These are phyloP conservation scores for Eupeodes corollae DNA, from an alignment of 1,140 invertebrate species.

Conservation along the genomic window DNA sequence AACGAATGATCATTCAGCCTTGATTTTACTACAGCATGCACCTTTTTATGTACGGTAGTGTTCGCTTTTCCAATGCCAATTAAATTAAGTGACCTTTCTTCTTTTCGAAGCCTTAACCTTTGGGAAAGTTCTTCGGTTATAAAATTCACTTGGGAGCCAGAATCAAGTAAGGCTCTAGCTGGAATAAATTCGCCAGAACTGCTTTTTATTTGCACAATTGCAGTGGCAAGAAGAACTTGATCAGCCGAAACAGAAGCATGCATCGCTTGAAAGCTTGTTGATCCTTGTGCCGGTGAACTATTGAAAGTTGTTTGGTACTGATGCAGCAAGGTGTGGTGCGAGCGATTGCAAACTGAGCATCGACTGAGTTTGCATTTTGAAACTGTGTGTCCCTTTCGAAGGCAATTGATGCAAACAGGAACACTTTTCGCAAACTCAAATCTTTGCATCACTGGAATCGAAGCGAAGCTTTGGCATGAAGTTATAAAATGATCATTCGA, in stretches of 20 bases:
- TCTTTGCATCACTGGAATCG: background rate
- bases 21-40: background rate
- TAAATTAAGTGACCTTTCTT: background rate
- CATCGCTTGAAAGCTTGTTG: background rate
- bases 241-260: background rate
- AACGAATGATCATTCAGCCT: background rate
- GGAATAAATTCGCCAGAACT: background rate
- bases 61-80: conserved; percentile 1
- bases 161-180: conserved; percentile 7
- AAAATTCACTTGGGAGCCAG: conserved; percentile 3
- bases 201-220: background rate
- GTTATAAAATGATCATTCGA: background rate
- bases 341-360: conserved; percentile 1
- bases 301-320: background rate
- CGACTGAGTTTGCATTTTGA: background rate
- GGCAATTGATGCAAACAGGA: conserved; percentile 2
- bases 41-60: background rate
- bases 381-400: conserved; percentile 3
- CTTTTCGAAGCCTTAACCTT: background rate
- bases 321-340: conserved; percentile 2
- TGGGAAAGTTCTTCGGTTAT: conserved; percentile 5
- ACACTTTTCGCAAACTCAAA: conserved; percentile 2
- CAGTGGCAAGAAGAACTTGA: conserved; percentile 2
- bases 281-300: background rate
- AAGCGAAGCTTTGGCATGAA: background rate